Evolutionary conservation across 2,888 invertebrate species (phyloP).

Genomic region (Oeneis ivallda): DNA sequence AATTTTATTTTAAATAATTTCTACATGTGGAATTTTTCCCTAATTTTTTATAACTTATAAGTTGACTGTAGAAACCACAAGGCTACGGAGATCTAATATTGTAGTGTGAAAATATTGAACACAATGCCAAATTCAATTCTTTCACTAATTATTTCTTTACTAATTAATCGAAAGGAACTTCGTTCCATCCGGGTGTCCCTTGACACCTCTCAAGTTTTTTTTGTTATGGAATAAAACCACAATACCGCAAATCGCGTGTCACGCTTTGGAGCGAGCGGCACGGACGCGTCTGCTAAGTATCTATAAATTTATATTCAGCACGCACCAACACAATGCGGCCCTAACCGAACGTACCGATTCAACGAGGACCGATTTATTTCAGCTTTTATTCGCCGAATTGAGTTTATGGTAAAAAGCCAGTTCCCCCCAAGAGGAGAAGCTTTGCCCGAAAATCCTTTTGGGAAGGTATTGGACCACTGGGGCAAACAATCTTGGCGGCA

Average conservation of each 20-base stretch:
- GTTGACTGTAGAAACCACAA: too few species aligned
- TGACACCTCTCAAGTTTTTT: too few species aligned
- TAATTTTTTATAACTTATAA: too few species aligned
- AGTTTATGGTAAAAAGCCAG: constrained; percentile 27
- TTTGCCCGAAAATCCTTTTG: too few species aligned
- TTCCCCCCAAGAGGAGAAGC: neutral
- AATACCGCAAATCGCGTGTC: constrained; percentile 1
- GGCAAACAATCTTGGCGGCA: neutral
- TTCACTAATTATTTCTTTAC: too few species aligned
- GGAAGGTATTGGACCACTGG: neutral
- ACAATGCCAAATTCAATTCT: too few species aligned
- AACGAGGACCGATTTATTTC: constrained; percentile 40
- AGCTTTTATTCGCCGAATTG: constrained; percentile 41
- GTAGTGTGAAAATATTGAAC: too few species aligned
- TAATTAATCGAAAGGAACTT: too few species aligned
- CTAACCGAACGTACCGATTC: constrained; percentile 22
- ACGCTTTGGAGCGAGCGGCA: neutral
- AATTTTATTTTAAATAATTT: too few species aligned
- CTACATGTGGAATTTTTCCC: too few species aligned
- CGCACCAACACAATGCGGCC: constrained; percentile 24
- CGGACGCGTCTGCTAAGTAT: neutral
- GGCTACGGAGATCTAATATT: too few species aligned
- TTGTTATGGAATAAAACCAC: neutral
- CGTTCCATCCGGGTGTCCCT: too few species aligned
- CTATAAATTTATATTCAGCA: constrained; percentile 25